A percentile compares a stretch with the other conserved stretches of the same genome.
These are phyloP conservation scores for Gryllus bimaculatus DNA, from an alignment of 1,140 invertebrate genomes.

Conservation along the genomic window DNA sequence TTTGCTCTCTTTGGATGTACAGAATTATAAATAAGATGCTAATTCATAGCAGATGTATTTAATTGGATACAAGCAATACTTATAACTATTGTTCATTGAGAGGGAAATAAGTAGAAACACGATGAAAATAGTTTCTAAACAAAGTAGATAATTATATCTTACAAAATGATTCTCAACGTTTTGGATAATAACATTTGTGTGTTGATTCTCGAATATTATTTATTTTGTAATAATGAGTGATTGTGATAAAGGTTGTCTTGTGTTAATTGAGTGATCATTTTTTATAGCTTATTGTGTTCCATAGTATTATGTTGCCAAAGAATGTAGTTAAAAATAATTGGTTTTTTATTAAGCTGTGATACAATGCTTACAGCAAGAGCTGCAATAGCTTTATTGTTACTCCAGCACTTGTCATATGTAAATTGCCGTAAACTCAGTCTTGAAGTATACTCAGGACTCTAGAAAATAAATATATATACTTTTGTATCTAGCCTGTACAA, in stretches of 20 bases:
- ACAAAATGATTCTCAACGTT: neutral
- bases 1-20: too few species aligned
- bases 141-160: neutral
- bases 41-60: too few species aligned
- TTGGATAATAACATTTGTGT: neutral
- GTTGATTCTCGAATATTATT: neutral
- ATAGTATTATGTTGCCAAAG: neutral
- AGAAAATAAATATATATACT: neutral
- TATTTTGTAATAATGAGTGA: slow-evolving; percentile 1
- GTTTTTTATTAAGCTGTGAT: neutral
- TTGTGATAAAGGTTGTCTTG: neutral
- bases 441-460: too few species aligned
- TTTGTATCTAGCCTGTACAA: neutral
- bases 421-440: neutral
- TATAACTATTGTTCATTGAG: too few species aligned
- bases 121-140: too few species aligned
- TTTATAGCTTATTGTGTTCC: neutral
- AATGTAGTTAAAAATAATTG: neutral
- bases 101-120: too few species aligned
- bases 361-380: neutral
- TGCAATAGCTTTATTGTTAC: neutral
- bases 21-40: too few species aligned
- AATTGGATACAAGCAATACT: too few species aligned
- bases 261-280: neutral
- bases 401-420: neutral